Evolutionary conservation across 2,888 invertebrate genomes (phyloP), one percentile per base, ranked within the genome.

Genomic region (Iphiclides podalirius): DNA sequence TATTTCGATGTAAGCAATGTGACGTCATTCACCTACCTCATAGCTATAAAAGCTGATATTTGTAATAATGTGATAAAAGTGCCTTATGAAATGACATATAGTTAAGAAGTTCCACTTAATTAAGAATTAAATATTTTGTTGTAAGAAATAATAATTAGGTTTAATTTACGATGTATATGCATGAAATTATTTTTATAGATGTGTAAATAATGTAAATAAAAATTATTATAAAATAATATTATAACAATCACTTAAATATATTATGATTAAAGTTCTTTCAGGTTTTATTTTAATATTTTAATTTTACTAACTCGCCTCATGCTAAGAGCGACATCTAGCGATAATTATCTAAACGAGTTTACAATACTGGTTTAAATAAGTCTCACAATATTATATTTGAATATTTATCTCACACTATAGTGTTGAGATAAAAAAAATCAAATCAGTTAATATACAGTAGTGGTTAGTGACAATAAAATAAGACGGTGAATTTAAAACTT

Each of bases 61-160:
- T 52, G 45, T 70, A 67, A 31, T 11, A 12, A 68, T 81, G 81
- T 81, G 81, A 82, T 81, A 80, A 66, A 67, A 64, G 79, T 80
- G 81, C 78, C 81, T 79, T 78, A 67, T 45, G 52, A 46, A 40
- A 49, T 20, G 33, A 14, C 6, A 35, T 37, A 23, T 11, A 26
- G 16, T 16, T 40, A 42, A 14, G 26, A 43, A 48, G 31, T 16
- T n/a, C 26, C 33, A 17, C 31, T 14, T 41, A 28, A 31, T 4
- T 16, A 35, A 35, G 20, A 23, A 33, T 13, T 37, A 28, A 49
- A 43, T 49, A 51, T 39, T 45, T 44, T 26, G 31, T 40, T 36
- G 13, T 40, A 45, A 40, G 16, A 35, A 35, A 31, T 34, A 39
- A 14, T 31, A 14, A 3, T 39, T 17, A 48, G 31, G 23, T 16